Evolutionary conservation across 2,113 vertebrate genomes (phyloP), one percentile per base, ranked within the genome.

Genomic region (Salvelinus fontinalis): DNA sequence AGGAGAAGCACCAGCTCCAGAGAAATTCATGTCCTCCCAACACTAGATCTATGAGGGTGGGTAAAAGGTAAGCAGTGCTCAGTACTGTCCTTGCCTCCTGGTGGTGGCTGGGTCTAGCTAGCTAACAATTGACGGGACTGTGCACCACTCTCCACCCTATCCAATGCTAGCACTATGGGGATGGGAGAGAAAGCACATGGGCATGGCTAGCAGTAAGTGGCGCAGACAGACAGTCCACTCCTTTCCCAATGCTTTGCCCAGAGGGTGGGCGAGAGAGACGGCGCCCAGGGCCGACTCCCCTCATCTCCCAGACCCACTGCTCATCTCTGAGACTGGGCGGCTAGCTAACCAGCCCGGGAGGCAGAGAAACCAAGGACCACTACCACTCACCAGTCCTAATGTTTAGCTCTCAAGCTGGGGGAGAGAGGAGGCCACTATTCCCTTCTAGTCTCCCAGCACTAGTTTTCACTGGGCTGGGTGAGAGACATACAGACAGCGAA

Each of bases 401-500:
- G 51, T 54, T 54, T 54, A 54, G 16, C 51, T 54, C 51, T 14
- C 14, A 54, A 54, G 16, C 51, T 18, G 51, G 51, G 51, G 51
- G 51, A 54, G 51, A 54, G 51, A 54, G 14, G 14, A 16, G 51
- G 51, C 51, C 51, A 18, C 51, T 14, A 54, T 54, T 54, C 14
- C 51, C 60, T n/a, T 64, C n/a, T 11, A 64, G 24, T n/a, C n/a
- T 27, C n/a, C 27, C 73, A 12, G 75, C 79, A 54, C 51, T 49
- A 72, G 62, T 39, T 65, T 20, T 29, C 67, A 18, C 11, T 22
- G 8, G 26, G 44, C 65, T 2, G 9, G 73, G 39, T 14, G 74
- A 78, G 68, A 74, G 77, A 80, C 77, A 48, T 83, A 3, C 59
- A 79, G 79, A 29, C 39, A 44, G 60, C 2, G n/a, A 64, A 27